phyloP scores from a whole-genome alignment of 2,113 vertebrate species.

The Aix galericulata region DNA sequence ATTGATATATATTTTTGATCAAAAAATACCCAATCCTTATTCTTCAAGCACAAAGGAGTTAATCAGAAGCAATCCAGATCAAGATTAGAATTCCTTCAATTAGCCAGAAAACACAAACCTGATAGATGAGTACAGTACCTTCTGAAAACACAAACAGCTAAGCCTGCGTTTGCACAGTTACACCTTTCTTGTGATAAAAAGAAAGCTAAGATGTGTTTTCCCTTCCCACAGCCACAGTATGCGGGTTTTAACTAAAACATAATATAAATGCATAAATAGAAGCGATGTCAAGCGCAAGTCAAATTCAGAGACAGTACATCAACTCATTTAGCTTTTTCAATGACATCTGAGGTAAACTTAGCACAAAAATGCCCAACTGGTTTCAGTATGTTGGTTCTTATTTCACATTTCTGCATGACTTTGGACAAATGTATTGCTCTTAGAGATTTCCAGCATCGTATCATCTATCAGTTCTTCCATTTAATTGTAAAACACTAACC shows the following conservation, averaged over 20 bases:
- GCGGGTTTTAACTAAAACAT: background rate
- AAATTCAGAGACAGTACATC: background rate
- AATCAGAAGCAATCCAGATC: background rate
- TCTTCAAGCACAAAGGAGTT: background rate
- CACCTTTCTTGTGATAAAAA: background rate
- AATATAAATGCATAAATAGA: background rate
- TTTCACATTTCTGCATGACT: background rate
- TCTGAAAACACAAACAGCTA: background rate
- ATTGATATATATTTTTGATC: background rate
- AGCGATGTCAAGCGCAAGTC: background rate
- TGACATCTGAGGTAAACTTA: background rate
- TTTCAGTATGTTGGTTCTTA: background rate
- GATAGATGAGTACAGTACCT: background rate
- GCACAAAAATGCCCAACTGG: background rate
- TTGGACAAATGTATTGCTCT: background rate
- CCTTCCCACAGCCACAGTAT: background rate
- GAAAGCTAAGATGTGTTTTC: background rate
- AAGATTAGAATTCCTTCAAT: background rate
- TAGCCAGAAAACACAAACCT: background rate
- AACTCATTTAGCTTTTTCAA: background rate
- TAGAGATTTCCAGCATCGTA: background rate
- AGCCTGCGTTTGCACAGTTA: background rate
- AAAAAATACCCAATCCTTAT: background rate
- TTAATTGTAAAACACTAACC: conserved; percentile 73
- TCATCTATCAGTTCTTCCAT: background rate